A percentile compares a stretch with the other conserved stretches of the same genome.
Evolutionary conservation across 2,113 vertebrate genomes (phyloP).

Genomic region (Spilogale gracilis): DNA sequence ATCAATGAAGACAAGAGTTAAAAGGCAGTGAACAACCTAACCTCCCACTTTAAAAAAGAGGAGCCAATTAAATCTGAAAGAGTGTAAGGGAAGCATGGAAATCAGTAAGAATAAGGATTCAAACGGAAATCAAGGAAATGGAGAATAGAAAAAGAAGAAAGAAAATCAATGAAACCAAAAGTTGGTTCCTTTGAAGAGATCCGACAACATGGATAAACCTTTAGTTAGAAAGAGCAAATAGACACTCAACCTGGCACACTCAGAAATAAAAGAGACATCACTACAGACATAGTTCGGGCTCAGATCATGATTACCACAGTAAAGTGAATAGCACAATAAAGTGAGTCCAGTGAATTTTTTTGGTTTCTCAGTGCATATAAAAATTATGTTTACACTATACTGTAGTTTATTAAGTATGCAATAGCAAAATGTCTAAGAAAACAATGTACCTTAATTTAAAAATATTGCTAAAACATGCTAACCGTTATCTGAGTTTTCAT

Average conservation of each 20-base stretch:
- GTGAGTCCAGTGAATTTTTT: background rate
- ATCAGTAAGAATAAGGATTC: background rate
- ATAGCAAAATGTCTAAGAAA: background rate
- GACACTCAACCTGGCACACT: background rate
- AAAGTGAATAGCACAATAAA: background rate
- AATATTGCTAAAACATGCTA: background rate
- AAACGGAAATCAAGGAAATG: background rate
- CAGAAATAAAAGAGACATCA: background rate
- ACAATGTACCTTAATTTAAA: background rate
- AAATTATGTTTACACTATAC: background rate
- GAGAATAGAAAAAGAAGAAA: background rate
- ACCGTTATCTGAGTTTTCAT: background rate
- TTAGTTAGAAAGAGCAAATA: background rate
- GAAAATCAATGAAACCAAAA: constrained; percentile 32
- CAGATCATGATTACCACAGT: background rate
- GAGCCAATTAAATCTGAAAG: background rate
- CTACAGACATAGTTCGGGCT: background rate
- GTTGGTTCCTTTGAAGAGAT: background rate
- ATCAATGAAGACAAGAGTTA: background rate
- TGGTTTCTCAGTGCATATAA: background rate
- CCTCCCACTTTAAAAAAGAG: background rate
- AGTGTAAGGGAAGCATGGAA: background rate
- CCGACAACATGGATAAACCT: background rate
- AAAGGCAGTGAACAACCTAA: background rate
- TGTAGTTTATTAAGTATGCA: background rate